These are phyloP conservation scores for Sesamia inferens DNA, from an alignment of 2,888 invertebrate species.

Conservation along the genomic window DNA sequence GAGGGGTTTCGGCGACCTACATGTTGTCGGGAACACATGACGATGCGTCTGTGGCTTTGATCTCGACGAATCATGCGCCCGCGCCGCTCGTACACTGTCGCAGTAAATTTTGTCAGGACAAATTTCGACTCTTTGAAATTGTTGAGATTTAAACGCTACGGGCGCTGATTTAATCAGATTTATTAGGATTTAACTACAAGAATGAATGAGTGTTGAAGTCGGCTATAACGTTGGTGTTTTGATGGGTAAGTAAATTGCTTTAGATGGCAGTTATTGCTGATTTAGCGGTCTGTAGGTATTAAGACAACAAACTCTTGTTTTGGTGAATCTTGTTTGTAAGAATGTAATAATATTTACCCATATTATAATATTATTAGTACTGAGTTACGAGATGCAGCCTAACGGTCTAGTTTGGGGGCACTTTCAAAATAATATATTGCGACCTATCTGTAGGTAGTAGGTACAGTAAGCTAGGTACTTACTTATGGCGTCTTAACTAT, in stretches of 20 bases:
- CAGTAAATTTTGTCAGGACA: conserved; percentile 87
- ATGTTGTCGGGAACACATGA: conserved; percentile 78
- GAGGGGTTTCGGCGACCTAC: conserved; percentile 83
- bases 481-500: no score
- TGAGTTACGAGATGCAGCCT: no score
- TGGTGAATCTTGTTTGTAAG: conserved; percentile 17
- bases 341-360: not conserved
- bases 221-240: conserved; percentile 70
- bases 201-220: conserved; percentile 68
- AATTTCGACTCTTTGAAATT: conserved; percentile 88
- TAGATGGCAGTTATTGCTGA: conserved; percentile 47
- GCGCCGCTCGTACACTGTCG: conserved; percentile 69
- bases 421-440: no score
- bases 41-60: conserved; percentile 74
- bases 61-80: conserved; percentile 72
- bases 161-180: conserved; percentile 82
- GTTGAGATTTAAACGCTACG: conserved; percentile 72
- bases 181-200: conserved; percentile 77
- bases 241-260: conserved; percentile 64
- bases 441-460: no score
- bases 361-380: no score
- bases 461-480: no score
- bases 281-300: conserved; percentile 10
- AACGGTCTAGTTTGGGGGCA: no score
- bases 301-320: conserved; percentile 22